These are phyloP conservation scores for Pentamera pediparva DNA, from an alignment of 53 echinoderm and acorn worm species.

Conservation along the genomic window DNA sequence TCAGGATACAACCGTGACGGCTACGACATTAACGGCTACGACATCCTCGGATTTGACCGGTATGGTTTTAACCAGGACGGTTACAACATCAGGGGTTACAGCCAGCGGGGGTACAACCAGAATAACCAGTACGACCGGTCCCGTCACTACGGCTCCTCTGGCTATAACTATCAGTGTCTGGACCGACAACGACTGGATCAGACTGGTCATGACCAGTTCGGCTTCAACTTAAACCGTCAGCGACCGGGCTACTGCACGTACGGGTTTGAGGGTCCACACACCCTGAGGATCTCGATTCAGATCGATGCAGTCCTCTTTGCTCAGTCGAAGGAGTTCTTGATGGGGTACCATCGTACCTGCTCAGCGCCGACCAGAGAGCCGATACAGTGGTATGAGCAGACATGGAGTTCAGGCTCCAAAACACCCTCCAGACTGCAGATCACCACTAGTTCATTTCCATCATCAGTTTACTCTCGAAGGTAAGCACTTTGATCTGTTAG, in stretches of 20 bases:
- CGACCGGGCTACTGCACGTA: constrained; percentile 57
- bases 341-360: constrained; percentile 65
- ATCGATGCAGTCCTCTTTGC: constrained; percentile 64
- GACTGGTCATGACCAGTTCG: constrained; percentile 65
- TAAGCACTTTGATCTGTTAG: constrained; percentile 7
- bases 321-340: constrained; percentile 69
- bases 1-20: constrained; percentile 88
- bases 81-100: constrained; percentile 64
- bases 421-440: constrained; percentile 44
- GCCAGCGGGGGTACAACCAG: constrained; percentile 54
- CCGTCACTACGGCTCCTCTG: constrained; percentile 36
- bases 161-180: constrained; percentile 63
- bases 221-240: constrained; percentile 47
- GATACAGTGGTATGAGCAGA: constrained; percentile 86
- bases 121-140: constrained; percentile 36
- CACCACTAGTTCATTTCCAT: constrained; percentile 38
- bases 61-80: constrained; percentile 65
- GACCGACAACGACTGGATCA: constrained; percentile 52
- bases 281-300: constrained; percentile 34
- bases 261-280: constrained; percentile 61
- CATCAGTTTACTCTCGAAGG: constrained; percentile 55
- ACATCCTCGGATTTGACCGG: constrained; percentile 70
- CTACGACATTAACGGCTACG: constrained; percentile 60
- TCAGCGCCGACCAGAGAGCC: constrained; percentile 56
- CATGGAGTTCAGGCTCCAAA: constrained; percentile 64